Evolutionary conservation across 2,888 invertebrate genomes (phyloP).

Genomic region (Dolichomitus sp.): DNA sequence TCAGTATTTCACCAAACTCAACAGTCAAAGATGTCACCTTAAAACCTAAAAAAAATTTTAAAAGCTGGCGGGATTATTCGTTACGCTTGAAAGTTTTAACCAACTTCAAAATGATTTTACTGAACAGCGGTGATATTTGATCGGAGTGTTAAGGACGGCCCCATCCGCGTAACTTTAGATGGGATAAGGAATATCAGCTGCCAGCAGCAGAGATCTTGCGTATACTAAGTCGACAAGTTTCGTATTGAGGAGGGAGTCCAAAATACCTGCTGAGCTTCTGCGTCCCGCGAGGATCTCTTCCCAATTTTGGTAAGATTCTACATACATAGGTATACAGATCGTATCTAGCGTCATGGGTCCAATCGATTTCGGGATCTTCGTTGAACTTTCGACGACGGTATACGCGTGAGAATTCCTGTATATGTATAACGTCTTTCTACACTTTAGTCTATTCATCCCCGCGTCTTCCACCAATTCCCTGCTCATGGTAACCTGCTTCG

Average conservation of each 20-base stretch:
- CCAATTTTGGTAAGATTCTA: conserved; percentile 29
- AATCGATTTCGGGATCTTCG: conserved; percentile 52
- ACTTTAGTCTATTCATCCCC: conserved; percentile 22
- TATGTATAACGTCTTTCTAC: conserved; percentile 31
- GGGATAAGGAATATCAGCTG: conserved; percentile 34
- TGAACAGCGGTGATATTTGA: conserved; percentile 10
- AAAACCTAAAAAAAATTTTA: neutral
- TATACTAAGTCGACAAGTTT: conserved; percentile 35
- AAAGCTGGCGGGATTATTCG: neutral
- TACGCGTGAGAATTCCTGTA: conserved; percentile 26
- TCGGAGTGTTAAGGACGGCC: conserved; percentile 14
- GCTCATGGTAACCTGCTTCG: neutral
- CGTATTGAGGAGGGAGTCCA: conserved; percentile 22
- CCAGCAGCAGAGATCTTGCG: conserved; percentile 24
- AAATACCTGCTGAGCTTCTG: conserved; percentile 34
- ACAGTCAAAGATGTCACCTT: too few relatives aligned
- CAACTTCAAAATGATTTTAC: conserved; percentile 3
- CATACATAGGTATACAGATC: neutral
- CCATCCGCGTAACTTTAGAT: neutral
- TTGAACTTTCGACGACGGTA: conserved; percentile 38
- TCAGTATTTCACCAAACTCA: too few relatives aligned
- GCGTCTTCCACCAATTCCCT: neutral
- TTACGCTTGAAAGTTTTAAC: neutral
- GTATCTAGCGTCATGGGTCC: conserved; percentile 16
- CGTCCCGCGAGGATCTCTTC: conserved; percentile 39